phyloP scores from a whole-genome alignment of 1,140 invertebrate species.

The Akabosia matsudoensis region DNA sequence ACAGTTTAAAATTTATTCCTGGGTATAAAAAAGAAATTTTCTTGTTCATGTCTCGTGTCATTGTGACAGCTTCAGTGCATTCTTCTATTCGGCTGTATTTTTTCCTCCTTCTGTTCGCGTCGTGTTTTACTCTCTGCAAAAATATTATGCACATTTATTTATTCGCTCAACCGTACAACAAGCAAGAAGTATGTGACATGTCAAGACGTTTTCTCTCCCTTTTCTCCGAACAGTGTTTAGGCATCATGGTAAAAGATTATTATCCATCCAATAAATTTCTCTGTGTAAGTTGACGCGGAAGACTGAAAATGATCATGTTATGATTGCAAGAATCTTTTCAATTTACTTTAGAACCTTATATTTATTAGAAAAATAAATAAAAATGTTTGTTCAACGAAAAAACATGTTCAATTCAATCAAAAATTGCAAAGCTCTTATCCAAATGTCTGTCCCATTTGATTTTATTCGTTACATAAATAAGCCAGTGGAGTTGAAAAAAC shows the following conservation, averaged over 20 bases:
- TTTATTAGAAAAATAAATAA: no score
- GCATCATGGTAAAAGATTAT: neutral
- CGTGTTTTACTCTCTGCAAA: neutral
- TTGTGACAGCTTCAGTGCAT: neutral
- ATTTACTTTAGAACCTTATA: no score
- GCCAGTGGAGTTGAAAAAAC: neutral
- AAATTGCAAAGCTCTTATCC: neutral
- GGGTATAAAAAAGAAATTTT: neutral
- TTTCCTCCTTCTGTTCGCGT: neutral
- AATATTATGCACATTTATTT: neutral
- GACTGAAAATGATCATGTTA: neutral
- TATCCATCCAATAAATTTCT: neutral
- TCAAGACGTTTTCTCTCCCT: neutral
- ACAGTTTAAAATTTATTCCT: neutral
- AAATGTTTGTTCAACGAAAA: neutral
- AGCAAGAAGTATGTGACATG: neutral
- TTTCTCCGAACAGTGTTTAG: neutral
- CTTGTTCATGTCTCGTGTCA: neutral
- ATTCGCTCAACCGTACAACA: no score
- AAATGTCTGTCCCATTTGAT: neutral
- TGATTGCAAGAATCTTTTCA: no score
- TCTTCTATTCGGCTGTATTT: no score
- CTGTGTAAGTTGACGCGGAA: neutral
- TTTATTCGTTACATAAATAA: neutral
- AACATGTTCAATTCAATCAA: neutral